Conservation (phyloP, 1,140 invertebrate species). For the Cardiocondyla obscurior region DNA sequence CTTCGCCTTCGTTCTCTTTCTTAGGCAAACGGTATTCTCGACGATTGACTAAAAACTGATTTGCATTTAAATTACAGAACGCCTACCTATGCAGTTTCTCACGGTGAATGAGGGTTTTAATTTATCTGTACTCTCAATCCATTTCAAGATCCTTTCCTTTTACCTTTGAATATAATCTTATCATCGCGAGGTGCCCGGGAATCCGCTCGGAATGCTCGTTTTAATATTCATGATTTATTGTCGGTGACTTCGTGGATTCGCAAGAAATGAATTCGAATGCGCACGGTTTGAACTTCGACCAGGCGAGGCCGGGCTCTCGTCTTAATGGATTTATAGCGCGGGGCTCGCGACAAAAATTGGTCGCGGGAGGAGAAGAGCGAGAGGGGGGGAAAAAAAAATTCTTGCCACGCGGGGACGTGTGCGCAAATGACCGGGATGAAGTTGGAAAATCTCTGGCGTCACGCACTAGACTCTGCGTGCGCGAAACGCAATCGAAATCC, state of each 20-base stretch:
- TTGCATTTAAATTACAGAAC: conserved; percentile 72
- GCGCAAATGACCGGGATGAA: background rate
- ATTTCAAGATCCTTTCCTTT: conserved; percentile 55
- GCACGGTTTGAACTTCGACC: conserved; percentile 43
- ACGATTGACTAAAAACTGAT: conserved; percentile 73
- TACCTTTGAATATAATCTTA: conserved; percentile 72
- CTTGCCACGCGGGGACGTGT: background rate
- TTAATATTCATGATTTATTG: conserved; percentile 74
- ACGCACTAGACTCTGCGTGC: background rate
- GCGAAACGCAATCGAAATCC: background rate
- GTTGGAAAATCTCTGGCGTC: background rate
- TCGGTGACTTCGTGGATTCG: conserved; percentile 58
- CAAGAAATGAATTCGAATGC: conserved; percentile 58
- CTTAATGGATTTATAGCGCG: conserved; percentile 42
- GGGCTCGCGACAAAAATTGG: conserved; percentile 41
- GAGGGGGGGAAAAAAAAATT: no score
- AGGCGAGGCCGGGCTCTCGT: background rate
- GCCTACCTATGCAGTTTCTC: conserved; percentile 65
- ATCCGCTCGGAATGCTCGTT: conserved; percentile 53
- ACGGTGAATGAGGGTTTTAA: conserved; percentile 65
- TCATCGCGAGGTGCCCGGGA: conserved; percentile 55
- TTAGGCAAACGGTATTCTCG: conserved; percentile 62
- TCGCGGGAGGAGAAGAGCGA: no score
- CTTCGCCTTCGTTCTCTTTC: conserved; percentile 35
- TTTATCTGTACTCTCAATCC: conserved; percentile 69